These are phyloP conservation scores for Colistium nudipinnis DNA, from an alignment of 2,113 vertebrate genomes.

Conservation along the genomic window DNA sequence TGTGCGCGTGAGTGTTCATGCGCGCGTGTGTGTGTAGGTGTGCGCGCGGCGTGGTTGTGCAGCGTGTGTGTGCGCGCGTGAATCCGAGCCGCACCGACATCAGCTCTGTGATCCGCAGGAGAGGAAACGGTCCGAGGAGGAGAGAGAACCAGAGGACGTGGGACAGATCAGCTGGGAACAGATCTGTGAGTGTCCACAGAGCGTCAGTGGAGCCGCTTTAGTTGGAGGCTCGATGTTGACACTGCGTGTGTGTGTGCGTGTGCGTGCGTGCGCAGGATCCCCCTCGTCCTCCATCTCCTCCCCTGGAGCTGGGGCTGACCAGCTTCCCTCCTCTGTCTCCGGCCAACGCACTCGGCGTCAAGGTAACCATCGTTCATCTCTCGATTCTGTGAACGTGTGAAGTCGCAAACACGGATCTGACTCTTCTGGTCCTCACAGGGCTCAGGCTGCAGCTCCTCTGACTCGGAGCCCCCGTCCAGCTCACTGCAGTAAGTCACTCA, in stretches of 20 bases:
- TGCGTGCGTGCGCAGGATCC: constrained; percentile 79
- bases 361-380: constrained; percentile 31
- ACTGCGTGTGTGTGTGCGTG: constrained; percentile 33
- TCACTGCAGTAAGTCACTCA: constrained; percentile 45
- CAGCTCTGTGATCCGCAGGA: constrained; percentile 71
- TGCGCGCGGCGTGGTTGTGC: neutral
- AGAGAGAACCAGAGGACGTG: constrained; percentile 79
- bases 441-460: constrained; percentile 32
- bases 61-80: neutral
- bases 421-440: constrained; percentile 32
- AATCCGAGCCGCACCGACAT: neutral
- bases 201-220: neutral
- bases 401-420: neutral
- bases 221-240: neutral
- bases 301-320: constrained; percentile 87
- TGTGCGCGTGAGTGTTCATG: neutral
- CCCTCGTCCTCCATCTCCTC: constrained; percentile 84
- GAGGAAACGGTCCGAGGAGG: constrained; percentile 83
- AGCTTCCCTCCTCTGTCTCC: constrained; percentile 88
- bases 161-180: constrained; percentile 77
- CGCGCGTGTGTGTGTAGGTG: neutral
- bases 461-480: neutral
- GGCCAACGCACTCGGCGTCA: neutral
- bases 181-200: constrained; percentile 75
- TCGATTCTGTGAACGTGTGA: neutral